These are phyloP conservation scores for Tapirus terrestris DNA, from an alignment of 2,113 vertebrate species.

Conservation along the genomic window DNA sequence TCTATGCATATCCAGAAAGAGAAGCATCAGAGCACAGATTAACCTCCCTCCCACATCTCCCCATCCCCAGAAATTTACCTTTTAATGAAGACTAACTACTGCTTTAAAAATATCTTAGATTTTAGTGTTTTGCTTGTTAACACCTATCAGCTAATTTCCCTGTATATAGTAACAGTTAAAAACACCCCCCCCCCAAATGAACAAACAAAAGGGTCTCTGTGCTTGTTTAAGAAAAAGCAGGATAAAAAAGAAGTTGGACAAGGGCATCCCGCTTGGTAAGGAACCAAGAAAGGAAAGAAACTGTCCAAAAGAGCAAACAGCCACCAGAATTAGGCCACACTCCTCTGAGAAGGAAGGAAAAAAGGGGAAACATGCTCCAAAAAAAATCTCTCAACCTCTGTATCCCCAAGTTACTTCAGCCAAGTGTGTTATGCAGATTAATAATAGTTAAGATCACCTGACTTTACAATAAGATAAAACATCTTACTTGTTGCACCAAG, in stretches of 20 bases:
- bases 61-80: neutral
- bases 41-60: neutral
- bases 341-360: conserved; percentile 44
- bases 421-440: conserved; percentile 68
- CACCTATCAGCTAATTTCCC: conserved; percentile 30
- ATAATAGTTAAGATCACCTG: conserved; percentile 73
- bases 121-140: conserved; percentile 56
- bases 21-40: conserved; percentile 27
- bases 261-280: conserved; percentile 26
- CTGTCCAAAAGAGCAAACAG: conserved; percentile 16
- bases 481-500: conserved; percentile 98
- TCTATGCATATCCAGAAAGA: neutral
- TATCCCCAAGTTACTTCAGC: conserved; percentile 48
- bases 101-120: conserved; percentile 51
- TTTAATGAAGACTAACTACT: conserved; percentile 46
- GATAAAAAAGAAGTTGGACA: conserved; percentile 16
- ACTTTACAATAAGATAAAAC: conserved; percentile 63
- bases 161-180: conserved; percentile 52
- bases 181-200: neutral
- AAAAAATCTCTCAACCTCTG: conserved; percentile 52
- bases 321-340: conserved; percentile 51
- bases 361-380: conserved; percentile 49
- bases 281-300: conserved; percentile 56
- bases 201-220: conserved; percentile 41
- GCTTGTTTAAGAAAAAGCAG: conserved; percentile 47